Percentiles rank a stretch among this genome's conserved stretches.
Conservation (phyloP, 2,888 invertebrate species). For the Caenorhabditis sp. region DNA sequence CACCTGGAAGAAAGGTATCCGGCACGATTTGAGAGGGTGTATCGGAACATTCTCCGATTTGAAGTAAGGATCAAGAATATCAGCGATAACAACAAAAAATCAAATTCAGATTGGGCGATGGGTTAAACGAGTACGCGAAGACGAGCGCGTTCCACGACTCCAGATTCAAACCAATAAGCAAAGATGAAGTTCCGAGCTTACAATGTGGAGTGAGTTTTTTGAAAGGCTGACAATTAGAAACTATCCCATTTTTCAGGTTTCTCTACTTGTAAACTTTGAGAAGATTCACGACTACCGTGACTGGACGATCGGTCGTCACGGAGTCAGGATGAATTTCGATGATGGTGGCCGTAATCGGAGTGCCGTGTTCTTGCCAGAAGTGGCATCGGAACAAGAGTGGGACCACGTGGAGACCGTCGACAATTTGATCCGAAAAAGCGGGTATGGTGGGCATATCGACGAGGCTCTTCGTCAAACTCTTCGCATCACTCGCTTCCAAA, state of each 20-base stretch:
- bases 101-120: slow-evolving; percentile 64
- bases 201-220: slow-evolving; percentile 75
- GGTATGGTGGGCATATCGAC: slow-evolving; percentile 90
- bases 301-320: slow-evolving; percentile 90
- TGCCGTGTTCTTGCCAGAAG: slow-evolving; percentile 98
- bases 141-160: slow-evolving; percentile 93
- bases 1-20: slow-evolving; percentile 98
- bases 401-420: slow-evolving; percentile 98
- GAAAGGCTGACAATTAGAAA: background rate
- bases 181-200: slow-evolving; percentile 92
- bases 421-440: slow-evolving; percentile 96
- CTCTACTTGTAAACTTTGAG: slow-evolving; percentile 96
- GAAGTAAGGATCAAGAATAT: slow-evolving; percentile 30
- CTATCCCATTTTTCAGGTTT: slow-evolving; percentile 91
- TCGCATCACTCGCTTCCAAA: slow-evolving; percentile 79
- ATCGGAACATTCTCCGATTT: slow-evolving; percentile 92
- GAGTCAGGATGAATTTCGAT: slow-evolving; percentile 98
- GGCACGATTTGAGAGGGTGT: slow-evolving; percentile 95
- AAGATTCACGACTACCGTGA: slow-evolving; percentile 95
- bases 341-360: slow-evolving; percentile 89
- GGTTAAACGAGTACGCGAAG: slow-evolving; percentile 80
- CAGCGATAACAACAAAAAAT: no score
- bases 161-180: slow-evolving; percentile 94
- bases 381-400: slow-evolving; percentile 99
- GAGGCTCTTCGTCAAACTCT: slow-evolving; percentile 74